Evolutionary conservation across 1,140 invertebrate genomes (phyloP).

Genomic region (Orchesella cincta): DNA sequence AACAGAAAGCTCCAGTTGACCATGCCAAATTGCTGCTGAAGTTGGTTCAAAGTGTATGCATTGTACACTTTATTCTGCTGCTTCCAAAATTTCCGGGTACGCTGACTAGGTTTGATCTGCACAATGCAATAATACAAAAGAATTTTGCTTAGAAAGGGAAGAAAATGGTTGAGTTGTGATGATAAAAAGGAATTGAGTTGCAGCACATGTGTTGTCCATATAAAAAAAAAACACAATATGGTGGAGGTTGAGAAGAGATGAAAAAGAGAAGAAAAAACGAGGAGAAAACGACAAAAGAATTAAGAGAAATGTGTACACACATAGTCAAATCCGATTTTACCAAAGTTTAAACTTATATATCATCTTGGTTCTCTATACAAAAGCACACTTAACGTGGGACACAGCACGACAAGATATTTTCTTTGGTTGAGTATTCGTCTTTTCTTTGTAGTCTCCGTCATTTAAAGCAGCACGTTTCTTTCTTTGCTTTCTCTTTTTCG

Average conservation of each 20-base stretch:
- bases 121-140: neutral
- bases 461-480: no score
- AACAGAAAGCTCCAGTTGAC: constrained; percentile 43
- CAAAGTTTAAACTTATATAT: neutral
- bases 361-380: neutral
- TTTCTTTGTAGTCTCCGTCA: no score
- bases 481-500: no score
- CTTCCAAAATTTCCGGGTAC: constrained; percentile 47
- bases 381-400: neutral
- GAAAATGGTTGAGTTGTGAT: neutral
- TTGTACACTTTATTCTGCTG: constrained; percentile 48
- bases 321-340: neutral
- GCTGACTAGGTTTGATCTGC: constrained; percentile 47
- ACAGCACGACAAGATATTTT: neutral
- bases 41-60: constrained; percentile 36
- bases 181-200: neutral
- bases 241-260: neutral
- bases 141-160: neutral
- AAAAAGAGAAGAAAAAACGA: neutral
- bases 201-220: neutral
- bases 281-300: neutral
- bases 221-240: neutral
- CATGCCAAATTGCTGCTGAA: constrained; percentile 38
- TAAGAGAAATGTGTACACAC: neutral
- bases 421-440: neutral